These are phyloP conservation scores for Hymenochirus boettgeri DNA, from an alignment of 2,113 vertebrate genomes.

Conservation along the genomic window DNA sequence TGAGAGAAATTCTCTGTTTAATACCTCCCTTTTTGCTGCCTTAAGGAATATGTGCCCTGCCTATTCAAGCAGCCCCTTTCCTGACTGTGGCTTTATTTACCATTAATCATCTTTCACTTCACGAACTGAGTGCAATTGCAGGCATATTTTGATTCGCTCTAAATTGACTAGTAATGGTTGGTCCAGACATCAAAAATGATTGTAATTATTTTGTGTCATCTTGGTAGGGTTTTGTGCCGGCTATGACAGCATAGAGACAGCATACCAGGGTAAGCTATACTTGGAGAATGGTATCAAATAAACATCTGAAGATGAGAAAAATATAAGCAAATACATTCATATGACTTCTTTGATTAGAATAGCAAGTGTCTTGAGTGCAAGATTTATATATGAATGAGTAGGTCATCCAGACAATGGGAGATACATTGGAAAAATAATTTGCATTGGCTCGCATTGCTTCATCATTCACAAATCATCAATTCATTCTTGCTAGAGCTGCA, in stretches of 20 bases:
- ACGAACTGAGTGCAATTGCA: slow-evolving; percentile 38
- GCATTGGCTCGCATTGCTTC: background rate
- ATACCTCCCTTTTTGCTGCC: slow-evolving; percentile 8
- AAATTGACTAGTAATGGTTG: slow-evolving; percentile 44
- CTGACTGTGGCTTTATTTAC: slow-evolving; percentile 49
- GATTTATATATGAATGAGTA: slow-evolving; percentile 15
- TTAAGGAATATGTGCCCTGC: slow-evolving; percentile 26
- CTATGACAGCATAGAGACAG: slow-evolving; percentile 28
- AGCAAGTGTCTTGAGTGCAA: background rate
- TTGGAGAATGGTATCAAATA: background rate
- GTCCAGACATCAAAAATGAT: slow-evolving; percentile 48
- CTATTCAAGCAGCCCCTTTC: slow-evolving; percentile 40
- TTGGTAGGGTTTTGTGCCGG: background rate
- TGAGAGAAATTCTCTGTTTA: no score
- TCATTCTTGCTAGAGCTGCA: slow-evolving; percentile 2
- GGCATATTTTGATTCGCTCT: slow-evolving; percentile 48
- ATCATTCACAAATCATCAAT: slow-evolving; percentile 2
- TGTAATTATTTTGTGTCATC: slow-evolving; percentile 27
- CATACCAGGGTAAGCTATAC: accelerated
- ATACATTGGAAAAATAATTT: slow-evolving; percentile 27
- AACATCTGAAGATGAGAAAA: background rate
- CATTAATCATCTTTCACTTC: slow-evolving; percentile 44
- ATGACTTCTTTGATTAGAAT: background rate
- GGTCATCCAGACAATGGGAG: background rate
- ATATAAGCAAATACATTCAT: slow-evolving; percentile 21